Percentiles rank a stretch among this genome's conserved stretches.
Conservation (phyloP, 2,797 vertebrate genomes). For the Periparus ater region DNA sequence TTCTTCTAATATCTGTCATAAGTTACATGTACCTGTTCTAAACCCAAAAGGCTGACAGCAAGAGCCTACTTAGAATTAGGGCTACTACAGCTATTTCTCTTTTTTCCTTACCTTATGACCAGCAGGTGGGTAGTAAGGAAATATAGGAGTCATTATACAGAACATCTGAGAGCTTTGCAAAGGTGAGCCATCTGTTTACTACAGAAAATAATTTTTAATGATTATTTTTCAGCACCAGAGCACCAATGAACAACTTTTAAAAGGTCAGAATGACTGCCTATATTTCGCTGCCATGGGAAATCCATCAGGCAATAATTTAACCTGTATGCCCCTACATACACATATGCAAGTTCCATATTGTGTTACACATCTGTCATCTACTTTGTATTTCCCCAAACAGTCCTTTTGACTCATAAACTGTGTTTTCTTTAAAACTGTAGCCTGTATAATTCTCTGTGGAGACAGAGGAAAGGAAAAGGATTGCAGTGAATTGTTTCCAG, state of each 20-base stretch:
- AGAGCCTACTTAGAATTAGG: background rate
- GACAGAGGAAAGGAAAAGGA: background rate
- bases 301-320: constrained; percentile 35
- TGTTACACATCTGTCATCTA: constrained; percentile 31
- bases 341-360: background rate
- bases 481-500: constrained; percentile 25
- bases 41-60: background rate
- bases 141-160: background rate
- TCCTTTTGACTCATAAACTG: constrained; percentile 27
- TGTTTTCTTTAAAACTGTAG: constrained; percentile 22
- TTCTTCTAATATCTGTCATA: background rate
- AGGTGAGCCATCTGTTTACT: constrained; percentile 31
- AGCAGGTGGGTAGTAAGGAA: background rate
- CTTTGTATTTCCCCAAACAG: constrained; percentile 39
- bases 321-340: background rate
- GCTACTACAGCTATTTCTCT: background rate
- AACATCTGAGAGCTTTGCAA: background rate
- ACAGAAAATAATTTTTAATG: constrained; percentile 25
- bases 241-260: background rate
- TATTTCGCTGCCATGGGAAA: constrained; percentile 26
- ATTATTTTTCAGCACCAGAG: constrained; percentile 15
- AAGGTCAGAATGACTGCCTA: background rate
- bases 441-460: constrained; percentile 3
- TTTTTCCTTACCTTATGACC: background rate
- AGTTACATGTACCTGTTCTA: background rate